Conservation (phyloP, 1,140 invertebrate species). For the Neodiprion fabricii region DNA sequence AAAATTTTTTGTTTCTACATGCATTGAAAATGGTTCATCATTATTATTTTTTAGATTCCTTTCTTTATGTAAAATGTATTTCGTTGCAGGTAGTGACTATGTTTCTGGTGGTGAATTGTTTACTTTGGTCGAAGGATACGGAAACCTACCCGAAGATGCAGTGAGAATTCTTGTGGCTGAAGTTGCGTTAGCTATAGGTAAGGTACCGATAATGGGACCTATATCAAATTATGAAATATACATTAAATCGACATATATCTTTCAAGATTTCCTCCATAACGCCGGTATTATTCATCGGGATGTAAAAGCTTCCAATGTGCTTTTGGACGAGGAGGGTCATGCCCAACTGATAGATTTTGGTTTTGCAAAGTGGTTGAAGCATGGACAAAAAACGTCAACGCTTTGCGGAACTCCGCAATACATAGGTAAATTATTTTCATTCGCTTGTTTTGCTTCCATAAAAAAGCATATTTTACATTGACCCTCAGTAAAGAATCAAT, state of each 20-base stretch:
- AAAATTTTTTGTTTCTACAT: too few relatives aligned
- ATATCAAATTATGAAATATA: conserved; percentile 15
- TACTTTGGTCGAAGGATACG: conserved; percentile 72
- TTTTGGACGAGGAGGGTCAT: conserved; percentile 82
- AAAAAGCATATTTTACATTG: too few relatives aligned
- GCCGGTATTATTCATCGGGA: conserved; percentile 90
- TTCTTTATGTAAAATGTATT: conserved; percentile 25
- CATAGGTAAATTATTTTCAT: conserved; percentile 73
- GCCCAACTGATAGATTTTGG: conserved; percentile 90
- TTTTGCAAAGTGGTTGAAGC: conserved; percentile 87
- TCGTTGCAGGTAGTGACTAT: conserved; percentile 79
- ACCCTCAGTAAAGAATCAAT: too few relatives aligned
- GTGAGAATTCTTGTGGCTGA: conserved; percentile 84
- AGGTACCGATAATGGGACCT: conserved; percentile 36
- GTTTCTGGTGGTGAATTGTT: conserved; percentile 83
- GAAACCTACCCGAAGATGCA: conserved; percentile 76
- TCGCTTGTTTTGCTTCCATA: too few relatives aligned
- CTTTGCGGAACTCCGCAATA: conserved; percentile 92
- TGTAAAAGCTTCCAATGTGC: conserved; percentile 89
- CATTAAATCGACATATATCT: neutral
- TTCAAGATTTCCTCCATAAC: conserved; percentile 90
- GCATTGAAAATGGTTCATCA: too few relatives aligned
- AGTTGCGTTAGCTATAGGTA: conserved; percentile 83
- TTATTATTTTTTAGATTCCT: too few relatives aligned
- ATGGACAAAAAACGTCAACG: conserved; percentile 78